Evolutionary conservation across 2,888 invertebrate species (phyloP).

Genomic region (Eilema griseolum): DNA sequence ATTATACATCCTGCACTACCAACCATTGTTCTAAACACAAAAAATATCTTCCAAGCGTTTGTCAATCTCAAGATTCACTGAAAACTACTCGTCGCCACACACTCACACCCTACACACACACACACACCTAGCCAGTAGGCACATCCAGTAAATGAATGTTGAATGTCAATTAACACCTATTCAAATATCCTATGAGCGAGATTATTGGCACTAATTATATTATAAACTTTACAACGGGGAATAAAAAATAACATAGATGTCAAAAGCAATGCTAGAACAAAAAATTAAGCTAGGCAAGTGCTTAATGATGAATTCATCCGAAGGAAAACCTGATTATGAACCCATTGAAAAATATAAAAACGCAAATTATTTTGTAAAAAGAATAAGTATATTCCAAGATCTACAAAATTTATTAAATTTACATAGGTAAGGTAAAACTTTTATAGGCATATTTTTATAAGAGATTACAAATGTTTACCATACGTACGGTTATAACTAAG

Average conservation of each 20-base stretch:
- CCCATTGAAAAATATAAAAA: constrained; percentile 1
- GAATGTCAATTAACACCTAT: constrained; percentile 29
- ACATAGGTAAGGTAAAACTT: not conserved
- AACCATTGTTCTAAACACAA: constrained; percentile 31
- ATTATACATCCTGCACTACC: constrained; percentile 31
- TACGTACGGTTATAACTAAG: too few species aligned
- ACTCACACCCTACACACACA: not conserved
- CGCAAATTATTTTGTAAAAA: not conserved
- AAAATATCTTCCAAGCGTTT: constrained; percentile 25
- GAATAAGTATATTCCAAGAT: too few species aligned
- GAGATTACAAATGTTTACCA: not conserved
- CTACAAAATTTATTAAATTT: too few species aligned
- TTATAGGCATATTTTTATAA: not conserved
- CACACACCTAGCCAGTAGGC: not conserved
- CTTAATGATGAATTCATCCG: constrained; percentile 14
- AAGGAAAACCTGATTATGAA: not conserved
- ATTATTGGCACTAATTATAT: constrained; percentile 24
- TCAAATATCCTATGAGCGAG: constrained; percentile 5
- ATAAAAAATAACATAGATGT: constrained; percentile 22
- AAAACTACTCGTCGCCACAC: constrained; percentile 13
- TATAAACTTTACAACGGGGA: constrained; percentile 8
- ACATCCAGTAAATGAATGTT: constrained; percentile 2
- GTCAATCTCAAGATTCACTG: constrained; percentile 22
- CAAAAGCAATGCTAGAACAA: constrained; percentile 15
- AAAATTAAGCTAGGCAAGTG: not conserved